phyloP scores from a whole-genome alignment of 2,888 invertebrate species.

The Leistus spinibarbis region DNA sequence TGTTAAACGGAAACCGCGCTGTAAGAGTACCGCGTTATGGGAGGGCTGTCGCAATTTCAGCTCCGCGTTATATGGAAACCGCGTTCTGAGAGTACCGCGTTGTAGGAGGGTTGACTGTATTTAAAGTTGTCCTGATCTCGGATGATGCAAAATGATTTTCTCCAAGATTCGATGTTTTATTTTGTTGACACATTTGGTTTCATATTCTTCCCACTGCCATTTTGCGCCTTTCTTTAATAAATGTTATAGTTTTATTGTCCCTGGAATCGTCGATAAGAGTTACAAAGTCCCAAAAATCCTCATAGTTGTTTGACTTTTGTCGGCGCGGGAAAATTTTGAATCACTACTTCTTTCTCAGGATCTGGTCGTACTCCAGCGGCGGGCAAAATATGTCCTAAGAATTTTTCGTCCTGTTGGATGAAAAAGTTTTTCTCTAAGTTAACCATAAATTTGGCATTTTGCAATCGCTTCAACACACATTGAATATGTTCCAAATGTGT shows the following conservation, averaged over 20 bases:
- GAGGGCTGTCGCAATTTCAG: too few relatives aligned
- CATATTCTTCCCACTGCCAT: constrained; percentile 34
- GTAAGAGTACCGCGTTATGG: too few relatives aligned
- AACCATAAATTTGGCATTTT: constrained; percentile 41
- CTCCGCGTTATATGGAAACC: too few relatives aligned
- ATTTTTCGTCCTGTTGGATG: constrained; percentile 41
- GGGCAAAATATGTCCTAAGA: constrained; percentile 44
- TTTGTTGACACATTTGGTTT: constrained; percentile 17
- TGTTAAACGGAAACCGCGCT: too few relatives aligned
- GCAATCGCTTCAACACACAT: constrained; percentile 34
- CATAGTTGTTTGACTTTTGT: constrained; percentile 41
- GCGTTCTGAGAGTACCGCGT: too few relatives aligned
- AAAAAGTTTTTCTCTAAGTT: constrained; percentile 44
- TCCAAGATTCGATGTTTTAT: constrained; percentile 36
- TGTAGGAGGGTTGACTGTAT: too few relatives aligned
- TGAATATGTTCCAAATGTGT: constrained; percentile 40
- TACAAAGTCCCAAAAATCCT: constrained; percentile 43
- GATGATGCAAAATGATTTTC: constrained; percentile 16
- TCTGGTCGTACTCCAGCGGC: constrained; percentile 42
- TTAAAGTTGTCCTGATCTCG: constrained; percentile 24
- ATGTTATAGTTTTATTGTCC: constrained; percentile 37
- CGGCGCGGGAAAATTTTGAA: constrained; percentile 43
- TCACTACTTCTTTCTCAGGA: constrained; percentile 41
- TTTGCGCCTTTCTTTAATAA: constrained; percentile 39
- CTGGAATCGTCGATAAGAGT: constrained; percentile 42